These are phyloP conservation scores for Donacobius atricapilla DNA, from an alignment of 2,113 vertebrate genomes.

Conservation along the genomic window DNA sequence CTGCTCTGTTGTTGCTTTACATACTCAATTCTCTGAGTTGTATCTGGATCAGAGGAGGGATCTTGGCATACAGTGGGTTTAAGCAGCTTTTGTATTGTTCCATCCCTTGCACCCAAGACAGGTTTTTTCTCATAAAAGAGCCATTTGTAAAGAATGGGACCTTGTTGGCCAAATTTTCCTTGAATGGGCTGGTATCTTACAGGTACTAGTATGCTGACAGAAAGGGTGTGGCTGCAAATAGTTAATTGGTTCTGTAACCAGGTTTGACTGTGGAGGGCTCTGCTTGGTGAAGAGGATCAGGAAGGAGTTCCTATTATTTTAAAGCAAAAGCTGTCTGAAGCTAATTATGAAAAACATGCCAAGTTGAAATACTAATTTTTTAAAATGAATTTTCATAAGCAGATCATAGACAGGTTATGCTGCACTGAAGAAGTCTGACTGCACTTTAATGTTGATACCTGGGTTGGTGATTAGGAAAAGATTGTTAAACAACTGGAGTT, in stretches of 20 bases:
- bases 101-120: neutral
- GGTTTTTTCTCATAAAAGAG: neutral
- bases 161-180: neutral
- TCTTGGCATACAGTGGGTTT: neutral
- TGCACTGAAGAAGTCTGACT: conserved; percentile 49
- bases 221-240: neutral
- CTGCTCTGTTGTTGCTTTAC: neutral
- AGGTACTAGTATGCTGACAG: neutral
- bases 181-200: neutral
- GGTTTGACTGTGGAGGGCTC: neutral
- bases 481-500: conserved; percentile 76
- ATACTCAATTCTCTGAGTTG: neutral
- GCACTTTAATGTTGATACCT: conserved; percentile 63
- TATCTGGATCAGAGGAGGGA: neutral
- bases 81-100: neutral
- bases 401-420: conserved; percentile 28
- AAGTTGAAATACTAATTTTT: conserved; percentile 6
- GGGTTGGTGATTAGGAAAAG: conserved; percentile 66
- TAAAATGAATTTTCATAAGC: conserved; percentile 19
- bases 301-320: conserved; percentile 26
- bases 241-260: conserved; percentile 5
- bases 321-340: neutral
- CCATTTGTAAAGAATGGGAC: neutral
- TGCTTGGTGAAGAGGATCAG: neutral
- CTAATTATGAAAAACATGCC: neutral